Base-by-base conservation (phyloP, 1,140 invertebrate genomes). In the roundworm (Caenorhabditis elegans) region DNA sequence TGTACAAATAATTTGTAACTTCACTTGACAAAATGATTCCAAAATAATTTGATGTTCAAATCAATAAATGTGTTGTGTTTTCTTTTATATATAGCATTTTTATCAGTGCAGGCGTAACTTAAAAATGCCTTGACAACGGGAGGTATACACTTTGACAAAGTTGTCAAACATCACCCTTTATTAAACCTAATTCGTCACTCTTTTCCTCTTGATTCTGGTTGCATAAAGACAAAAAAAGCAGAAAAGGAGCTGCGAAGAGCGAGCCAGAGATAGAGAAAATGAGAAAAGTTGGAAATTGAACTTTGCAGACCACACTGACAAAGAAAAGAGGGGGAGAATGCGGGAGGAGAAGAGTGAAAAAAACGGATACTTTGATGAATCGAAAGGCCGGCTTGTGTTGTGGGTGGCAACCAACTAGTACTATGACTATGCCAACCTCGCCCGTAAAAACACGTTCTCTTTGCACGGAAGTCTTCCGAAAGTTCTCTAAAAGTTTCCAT, bases 51-150 rank as follows among this genome's bases (percentile, higher is more conserved):
- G n/a, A n/a, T n/a, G n/a, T n/a, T n/a, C n/a, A n/a, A n/a, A n/a
- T n/a, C n/a, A n/a, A n/a, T n/a, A n/a, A n/a, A n/a, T n/a, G n/a
- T n/a, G n/a, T n/a, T n/a, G n/a, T n/a, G n/a, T n/a, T n/a, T n/a
- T n/a, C n/a, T n/a, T n/a, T n/a, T n/a, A n/a, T n/a, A n/a, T n/a
- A n/a, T n/a, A n/a, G n/a, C n/a, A n/a, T n/a, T n/a, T n/a, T n/a
- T n/a, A n/a, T n/a, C n/a, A n/a, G n/a, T n/a, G n/a, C n/a, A n/a
- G n/a, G n/a, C n/a, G n/a, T n/a, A n/a, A n/a, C n/a, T n/a, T n/a
- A n/a, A n/a, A n/a, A n/a, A n/a, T n/a, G 43, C 60, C 60, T 70
- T 70, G 60, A 70, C 60, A 70, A 70, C 60, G n/a, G 26, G 28
- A 60, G 49, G n/a, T n/a, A n/a, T 53, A 60, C 55, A 60, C 55